Percentiles rank a stretch among this genome's conserved stretches.
These are phyloP conservation scores for Illadopsis cleaveri DNA, from an alignment of 2,113 vertebrate species.

Conservation along the genomic window DNA sequence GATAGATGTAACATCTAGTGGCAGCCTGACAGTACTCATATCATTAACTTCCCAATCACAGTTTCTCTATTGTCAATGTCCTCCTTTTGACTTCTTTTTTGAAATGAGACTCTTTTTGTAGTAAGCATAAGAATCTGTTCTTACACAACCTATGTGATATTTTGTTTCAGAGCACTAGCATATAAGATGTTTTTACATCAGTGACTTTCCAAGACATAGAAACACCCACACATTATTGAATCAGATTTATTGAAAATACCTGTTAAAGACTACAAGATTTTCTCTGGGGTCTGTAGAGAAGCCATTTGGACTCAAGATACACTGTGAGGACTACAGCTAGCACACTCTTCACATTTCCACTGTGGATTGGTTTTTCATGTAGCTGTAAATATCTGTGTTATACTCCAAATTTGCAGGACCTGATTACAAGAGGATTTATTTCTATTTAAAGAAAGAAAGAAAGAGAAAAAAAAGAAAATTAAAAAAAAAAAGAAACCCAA, in stretches of 20 bases:
- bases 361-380: not conserved
- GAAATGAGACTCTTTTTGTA: not conserved
- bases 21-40: not conserved
- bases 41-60: not conserved
- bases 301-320: not conserved
- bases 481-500: too few relatives aligned
- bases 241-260: not conserved
- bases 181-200: not conserved
- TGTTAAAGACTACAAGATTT: not conserved
- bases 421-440: not conserved
- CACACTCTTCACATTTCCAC: not conserved
- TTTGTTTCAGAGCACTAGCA: not conserved
- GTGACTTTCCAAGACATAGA: not conserved
- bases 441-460: not conserved
- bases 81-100: not conserved
- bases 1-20: not conserved
- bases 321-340: not conserved
- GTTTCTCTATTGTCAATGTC: not conserved
- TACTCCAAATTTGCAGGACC: not conserved
- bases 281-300: not conserved
- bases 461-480: not conserved
- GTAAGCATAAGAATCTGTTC: not conserved
- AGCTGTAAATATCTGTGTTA: not conserved
- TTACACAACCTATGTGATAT: not conserved
- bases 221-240: not conserved